Evolutionary conservation across 2,113 vertebrate genomes (phyloP), one percentile per base, ranked within the genome.

Genomic region (Neogale vison): DNA sequence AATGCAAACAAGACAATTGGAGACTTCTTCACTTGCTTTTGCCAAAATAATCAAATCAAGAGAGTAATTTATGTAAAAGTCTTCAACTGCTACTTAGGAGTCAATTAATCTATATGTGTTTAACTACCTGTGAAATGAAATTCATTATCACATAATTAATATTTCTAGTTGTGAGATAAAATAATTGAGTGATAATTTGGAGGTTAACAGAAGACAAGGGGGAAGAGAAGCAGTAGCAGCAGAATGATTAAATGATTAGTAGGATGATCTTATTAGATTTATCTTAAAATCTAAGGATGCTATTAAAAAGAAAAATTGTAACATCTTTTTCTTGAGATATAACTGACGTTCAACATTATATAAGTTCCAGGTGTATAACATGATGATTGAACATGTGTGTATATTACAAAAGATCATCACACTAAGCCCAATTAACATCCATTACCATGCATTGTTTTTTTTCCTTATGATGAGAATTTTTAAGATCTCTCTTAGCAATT

Each of bases 41-140:
- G n/a, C 52, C 55, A 88, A 88, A 85, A 88, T 84, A 84, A 89
- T 74, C 36, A 86, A 67, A 72, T 59, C 36, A 87, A 96, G 74
- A 14, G 36, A 88, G 15, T 65, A 69, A 95, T 80, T 74, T 74
- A 93, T 36, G 13, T 74, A 65, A 57, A 88, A 17, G 11, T 39
- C 12, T 45, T 34, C 3, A 67, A 47, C 15, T 83, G n/a, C 29
- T 88, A 55, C 52, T 84, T 45, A 42, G 39, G 52, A 80, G 42
- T 80, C 63, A 52, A 86, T 71, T 92, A 95, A 57, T 59, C 45
- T 45, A 79, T 29, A 61, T 81, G 83, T 61, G 29, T 34, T 83
- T 90, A 90, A 95, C 88, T 79, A n/a, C 20, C 26, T 17, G 24
- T 34, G 69, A 87, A 87, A 47, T 80, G 61, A 90, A 86, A 83